Conservation (phyloP, 2,113 vertebrate genomes). For the Anthoscopus minutus region DNA sequence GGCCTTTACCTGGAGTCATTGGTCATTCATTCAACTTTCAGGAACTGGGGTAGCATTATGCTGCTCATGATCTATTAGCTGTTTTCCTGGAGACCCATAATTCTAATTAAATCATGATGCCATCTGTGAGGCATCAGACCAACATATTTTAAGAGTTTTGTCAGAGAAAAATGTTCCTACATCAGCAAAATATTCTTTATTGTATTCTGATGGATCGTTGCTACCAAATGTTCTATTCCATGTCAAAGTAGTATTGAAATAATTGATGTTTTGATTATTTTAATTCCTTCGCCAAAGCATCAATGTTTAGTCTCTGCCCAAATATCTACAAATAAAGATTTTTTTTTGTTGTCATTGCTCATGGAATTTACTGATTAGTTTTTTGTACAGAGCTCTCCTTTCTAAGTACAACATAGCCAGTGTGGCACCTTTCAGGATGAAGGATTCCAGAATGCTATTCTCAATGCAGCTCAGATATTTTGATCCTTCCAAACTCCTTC, state of each 20-base stretch:
- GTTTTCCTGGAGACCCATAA: neutral
- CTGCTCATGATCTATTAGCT: neutral
- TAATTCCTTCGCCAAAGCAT: neutral
- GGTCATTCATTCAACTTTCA: neutral
- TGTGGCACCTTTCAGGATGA: neutral
- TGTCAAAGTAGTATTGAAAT: neutral
- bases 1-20: neutral
- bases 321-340: neutral
- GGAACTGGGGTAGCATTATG: neutral
- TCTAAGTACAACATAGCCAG: neutral
- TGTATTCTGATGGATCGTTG: neutral
- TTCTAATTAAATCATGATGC: neutral
- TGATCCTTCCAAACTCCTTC: neutral
- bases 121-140: neutral
- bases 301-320: neutral
- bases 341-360: neutral
- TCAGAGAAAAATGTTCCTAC: neutral
- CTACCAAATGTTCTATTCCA: neutral
- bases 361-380: neutral
- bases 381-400: neutral
- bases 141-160: neutral
- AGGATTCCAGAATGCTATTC: constrained; percentile 7
- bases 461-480: constrained; percentile 7
- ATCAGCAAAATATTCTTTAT: neutral
- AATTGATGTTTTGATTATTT: neutral